Evolutionary conservation across 2,888 invertebrate genomes (phyloP).

Genomic region (Synanthedon andrenaeformis): DNA sequence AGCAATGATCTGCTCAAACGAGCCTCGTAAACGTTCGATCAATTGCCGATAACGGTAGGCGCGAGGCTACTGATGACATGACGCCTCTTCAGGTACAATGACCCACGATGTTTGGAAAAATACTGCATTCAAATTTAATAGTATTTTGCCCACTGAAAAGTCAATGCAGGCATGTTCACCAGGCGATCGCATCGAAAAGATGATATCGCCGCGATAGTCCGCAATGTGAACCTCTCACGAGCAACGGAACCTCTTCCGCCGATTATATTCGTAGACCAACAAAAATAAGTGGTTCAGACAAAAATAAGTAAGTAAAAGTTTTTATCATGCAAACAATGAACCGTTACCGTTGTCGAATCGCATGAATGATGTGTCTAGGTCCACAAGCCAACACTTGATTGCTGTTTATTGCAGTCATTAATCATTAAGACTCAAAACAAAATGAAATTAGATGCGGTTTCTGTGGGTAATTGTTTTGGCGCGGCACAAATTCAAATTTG

Average conservation of each 20-base stretch:
- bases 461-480: constrained; percentile 24
- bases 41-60: constrained; percentile 39
- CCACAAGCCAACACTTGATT: constrained; percentile 20
- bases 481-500: constrained; percentile 20
- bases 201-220: constrained; percentile 11
- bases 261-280: constrained; percentile 41
- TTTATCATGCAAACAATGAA: constrained; percentile 27
- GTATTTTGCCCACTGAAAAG: not conserved
- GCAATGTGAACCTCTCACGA: constrained; percentile 39
- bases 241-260: constrained; percentile 55
- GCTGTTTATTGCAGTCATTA: constrained; percentile 33
- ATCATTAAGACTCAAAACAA: constrained; percentile 23
- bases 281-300: constrained; percentile 41
- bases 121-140: constrained; percentile 1
- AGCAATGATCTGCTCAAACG: constrained; percentile 32
- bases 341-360: constrained; percentile 30
- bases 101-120: constrained; percentile 10
- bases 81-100: constrained; percentile 25
- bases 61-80: constrained; percentile 23
- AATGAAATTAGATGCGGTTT: constrained; percentile 10
- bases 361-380: constrained; percentile 26
- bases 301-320: constrained; percentile 30
- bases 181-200: constrained; percentile 15
- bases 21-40: constrained; percentile 34
- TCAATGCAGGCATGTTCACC: constrained; percentile 10